Evolutionary conservation across 2,797 vertebrate species (phyloP).

Genomic region (Mormyrus hasselquistii): DNA sequence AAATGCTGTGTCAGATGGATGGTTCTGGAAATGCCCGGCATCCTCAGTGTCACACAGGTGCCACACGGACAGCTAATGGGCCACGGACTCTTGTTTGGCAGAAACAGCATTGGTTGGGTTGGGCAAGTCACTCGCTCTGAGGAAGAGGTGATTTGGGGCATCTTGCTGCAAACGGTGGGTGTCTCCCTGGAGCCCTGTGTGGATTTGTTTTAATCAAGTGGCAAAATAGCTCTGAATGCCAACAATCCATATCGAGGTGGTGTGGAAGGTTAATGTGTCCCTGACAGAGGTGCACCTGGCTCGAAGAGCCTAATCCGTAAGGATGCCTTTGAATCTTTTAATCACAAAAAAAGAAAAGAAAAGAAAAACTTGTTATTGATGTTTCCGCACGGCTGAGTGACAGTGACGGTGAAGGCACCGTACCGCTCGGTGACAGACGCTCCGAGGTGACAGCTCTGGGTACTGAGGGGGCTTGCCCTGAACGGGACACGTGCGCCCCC

Average conservation of each 20-base stretch:
- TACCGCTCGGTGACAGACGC: background rate
- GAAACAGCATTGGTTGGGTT: background rate
- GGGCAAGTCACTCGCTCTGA: background rate
- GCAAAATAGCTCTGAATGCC: background rate
- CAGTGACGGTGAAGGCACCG: background rate
- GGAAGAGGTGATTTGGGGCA: background rate
- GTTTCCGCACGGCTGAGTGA: background rate
- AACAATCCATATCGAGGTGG: background rate
- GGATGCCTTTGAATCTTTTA: background rate
- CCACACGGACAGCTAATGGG: background rate
- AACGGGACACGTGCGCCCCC: background rate
- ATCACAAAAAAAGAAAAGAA: background rate
- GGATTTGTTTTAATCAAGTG: background rate
- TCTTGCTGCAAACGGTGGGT: background rate
- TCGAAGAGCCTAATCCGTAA: background rate
- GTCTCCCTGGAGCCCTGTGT: background rate
- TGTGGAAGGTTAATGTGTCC: background rate
- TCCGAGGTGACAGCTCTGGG: background rate
- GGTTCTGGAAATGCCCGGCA: background rate
- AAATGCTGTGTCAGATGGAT: conserved; percentile 15
- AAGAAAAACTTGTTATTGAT: background rate
- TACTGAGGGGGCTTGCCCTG: background rate
- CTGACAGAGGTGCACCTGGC: background rate
- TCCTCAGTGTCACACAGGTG: background rate
- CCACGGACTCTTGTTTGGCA: background rate